Conservation (phyloP, 2,888 invertebrate species). For the Erynnis tages region DNA sequence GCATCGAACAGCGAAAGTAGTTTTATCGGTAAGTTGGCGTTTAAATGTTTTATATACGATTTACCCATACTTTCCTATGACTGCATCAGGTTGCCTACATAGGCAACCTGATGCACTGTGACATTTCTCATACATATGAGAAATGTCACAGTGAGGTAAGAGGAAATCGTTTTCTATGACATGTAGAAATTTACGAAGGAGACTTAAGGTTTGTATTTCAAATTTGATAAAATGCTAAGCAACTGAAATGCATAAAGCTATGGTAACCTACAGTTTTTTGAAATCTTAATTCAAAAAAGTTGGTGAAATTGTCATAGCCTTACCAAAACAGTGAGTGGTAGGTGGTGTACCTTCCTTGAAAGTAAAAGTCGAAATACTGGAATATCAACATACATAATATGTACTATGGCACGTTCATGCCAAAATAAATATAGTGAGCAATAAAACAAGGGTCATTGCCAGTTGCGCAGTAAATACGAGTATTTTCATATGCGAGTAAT, state of each 20-base stretch:
- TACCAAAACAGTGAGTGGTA: no score
- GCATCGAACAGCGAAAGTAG: constrained; percentile 12
- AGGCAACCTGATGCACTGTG: not conserved
- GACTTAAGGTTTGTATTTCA: no score
- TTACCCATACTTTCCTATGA: constrained; percentile 7
- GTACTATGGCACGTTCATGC: constrained; percentile 9
- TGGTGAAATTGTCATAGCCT: no score
- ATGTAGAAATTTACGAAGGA: no score
- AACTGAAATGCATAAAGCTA: no score
- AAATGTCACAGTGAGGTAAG: no score
- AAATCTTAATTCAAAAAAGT: no score
- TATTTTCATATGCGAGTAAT: constrained; percentile 50
- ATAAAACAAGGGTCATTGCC: constrained; percentile 27
- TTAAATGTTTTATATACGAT: constrained; percentile 10
- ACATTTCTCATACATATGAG: no score
- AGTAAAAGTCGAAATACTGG: not conserved
- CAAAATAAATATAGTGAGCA: constrained; percentile 23
- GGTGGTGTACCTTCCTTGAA: no score
- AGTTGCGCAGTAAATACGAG: constrained; percentile 7
- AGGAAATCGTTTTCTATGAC: no score
- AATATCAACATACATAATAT: constrained; percentile 1
- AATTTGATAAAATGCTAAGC: no score
- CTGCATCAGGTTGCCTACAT: not conserved
- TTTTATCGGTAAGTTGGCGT: constrained; percentile 14
- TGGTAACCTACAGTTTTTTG: no score